phyloP scores from a whole-genome alignment of 2,113 vertebrate genomes.

The Cathartes aura region DNA sequence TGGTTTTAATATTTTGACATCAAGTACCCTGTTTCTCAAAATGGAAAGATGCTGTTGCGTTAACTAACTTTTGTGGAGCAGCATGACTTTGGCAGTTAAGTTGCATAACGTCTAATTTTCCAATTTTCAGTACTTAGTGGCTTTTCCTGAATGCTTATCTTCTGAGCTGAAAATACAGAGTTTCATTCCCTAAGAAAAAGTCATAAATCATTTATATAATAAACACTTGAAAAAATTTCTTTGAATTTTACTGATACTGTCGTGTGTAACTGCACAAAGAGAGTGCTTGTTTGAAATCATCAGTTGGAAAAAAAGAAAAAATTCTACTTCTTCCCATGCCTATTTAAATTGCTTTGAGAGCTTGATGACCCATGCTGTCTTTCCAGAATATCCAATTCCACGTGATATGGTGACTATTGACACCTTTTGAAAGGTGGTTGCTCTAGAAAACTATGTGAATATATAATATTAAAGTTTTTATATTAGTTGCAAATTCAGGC shows the following conservation, averaged over 20 bases:
- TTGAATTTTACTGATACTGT: neutral
- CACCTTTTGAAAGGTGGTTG: neutral
- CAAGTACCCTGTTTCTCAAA: neutral
- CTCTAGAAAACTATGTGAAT: neutral
- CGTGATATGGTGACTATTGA: neutral
- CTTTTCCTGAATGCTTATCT: neutral
- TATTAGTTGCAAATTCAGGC: neutral
- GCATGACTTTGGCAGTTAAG: neutral
- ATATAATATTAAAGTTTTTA: neutral
- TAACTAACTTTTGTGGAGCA: conserved; percentile 7
- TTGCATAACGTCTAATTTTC: neutral
- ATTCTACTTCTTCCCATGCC: neutral
- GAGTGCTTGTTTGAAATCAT: neutral
- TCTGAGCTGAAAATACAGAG: neutral
- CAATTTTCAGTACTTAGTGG: neutral
- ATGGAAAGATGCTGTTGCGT: neutral
- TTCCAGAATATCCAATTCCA: neutral
- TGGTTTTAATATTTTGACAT: conserved; percentile 28
- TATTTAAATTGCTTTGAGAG: neutral
- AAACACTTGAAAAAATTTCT: neutral
- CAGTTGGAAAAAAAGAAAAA: neutral
- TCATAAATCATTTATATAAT: neutral
- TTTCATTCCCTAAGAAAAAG: neutral
- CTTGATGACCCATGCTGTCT: neutral
- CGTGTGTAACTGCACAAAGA: neutral